Evolutionary conservation across 2,888 invertebrate species (phyloP), one percentile per base, ranked within the genome.

Genomic region (Drosophila neonasuta): DNA sequence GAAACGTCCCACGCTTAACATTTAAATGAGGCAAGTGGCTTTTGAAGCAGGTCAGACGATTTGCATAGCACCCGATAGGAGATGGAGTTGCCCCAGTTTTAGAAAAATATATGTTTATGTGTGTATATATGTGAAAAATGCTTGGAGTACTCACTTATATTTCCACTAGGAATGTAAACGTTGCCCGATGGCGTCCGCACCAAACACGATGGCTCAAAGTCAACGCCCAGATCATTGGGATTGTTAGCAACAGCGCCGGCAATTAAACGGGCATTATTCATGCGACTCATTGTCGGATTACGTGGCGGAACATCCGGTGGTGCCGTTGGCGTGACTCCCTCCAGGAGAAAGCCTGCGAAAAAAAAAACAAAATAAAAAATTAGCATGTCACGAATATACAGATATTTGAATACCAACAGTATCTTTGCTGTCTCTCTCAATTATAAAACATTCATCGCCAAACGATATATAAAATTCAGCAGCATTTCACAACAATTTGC

Each of bases 161-260:
- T 93, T 92, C 95, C 95, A 93, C 96, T 95, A 91, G 97, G 97
- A 93, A 97, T 97, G 93, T 97, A 97, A 91, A 97, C 96, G 92
- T 97, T 97, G 91, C 97, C 97, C 83, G 97, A 97, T 82, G 97
- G 96, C 79, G 97, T 97, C 91, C 97, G 94, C 88, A 97, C 96
- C 89, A 97, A 94, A 91, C 97, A 97, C 90, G 96, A 96, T 84
- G 97, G 96, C 92, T 97, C 97, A 91, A 96, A 96, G 91, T 97
- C 97, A 82, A 92, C 93, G 80, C 94, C 92, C 89, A 93, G 92
- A 90, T 94, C 94, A 85, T 94, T 94, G 83, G 95, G 95, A 92
- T 96, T 95, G 80, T 74, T 87, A 78, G 76, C 86, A 74, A 70
- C 73, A 68, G 68, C 44, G 90, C 95, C 95, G 90, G 95, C 95